Evolutionary conservation across 1,140 invertebrate genomes (phyloP).

Genomic region (Phymorhynchus buccinoides): DNA sequence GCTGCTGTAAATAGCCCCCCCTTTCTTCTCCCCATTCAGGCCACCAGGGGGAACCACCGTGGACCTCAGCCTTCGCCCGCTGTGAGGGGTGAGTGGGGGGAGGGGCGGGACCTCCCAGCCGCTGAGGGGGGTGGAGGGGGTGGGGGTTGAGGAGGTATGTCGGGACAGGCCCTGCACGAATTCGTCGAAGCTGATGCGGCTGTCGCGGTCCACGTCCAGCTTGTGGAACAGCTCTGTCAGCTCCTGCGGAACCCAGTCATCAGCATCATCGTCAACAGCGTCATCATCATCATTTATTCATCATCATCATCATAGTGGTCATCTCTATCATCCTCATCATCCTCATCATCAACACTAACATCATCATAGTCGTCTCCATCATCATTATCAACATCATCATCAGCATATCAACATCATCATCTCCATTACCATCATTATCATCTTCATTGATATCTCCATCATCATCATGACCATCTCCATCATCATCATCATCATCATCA

Average conservation of each 20-base stretch:
- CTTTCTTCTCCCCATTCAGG: neutral
- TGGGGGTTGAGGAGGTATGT: constrained; percentile 57
- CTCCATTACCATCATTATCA: too few relatives aligned
- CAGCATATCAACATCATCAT: too few relatives aligned
- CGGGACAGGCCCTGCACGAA: constrained; percentile 79
- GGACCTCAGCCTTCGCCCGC: neutral
- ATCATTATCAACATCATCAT: too few relatives aligned
- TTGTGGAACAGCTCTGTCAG: constrained; percentile 81
- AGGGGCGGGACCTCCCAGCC: neutral
- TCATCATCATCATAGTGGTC: too few relatives aligned
- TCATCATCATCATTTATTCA: too few relatives aligned
- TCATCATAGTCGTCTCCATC: too few relatives aligned
- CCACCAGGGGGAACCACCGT: neutral
- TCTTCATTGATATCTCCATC: neutral
- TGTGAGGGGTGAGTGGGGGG: neutral
- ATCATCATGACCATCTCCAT: too few relatives aligned
- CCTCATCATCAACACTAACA: too few relatives aligned
- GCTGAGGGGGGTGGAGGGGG: neutral
- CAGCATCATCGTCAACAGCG: neutral
- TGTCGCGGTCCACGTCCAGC: constrained; percentile 79
- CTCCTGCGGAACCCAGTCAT: constrained; percentile 72
- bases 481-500: too few relatives aligned
- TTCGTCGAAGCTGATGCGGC: constrained; percentile 81
- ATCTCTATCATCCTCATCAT: too few relatives aligned
- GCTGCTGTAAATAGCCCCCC: neutral